These are phyloP conservation scores for Threskiornis aethiopicus DNA, from an alignment of 2,797 vertebrate genomes.

Conservation along the genomic window DNA sequence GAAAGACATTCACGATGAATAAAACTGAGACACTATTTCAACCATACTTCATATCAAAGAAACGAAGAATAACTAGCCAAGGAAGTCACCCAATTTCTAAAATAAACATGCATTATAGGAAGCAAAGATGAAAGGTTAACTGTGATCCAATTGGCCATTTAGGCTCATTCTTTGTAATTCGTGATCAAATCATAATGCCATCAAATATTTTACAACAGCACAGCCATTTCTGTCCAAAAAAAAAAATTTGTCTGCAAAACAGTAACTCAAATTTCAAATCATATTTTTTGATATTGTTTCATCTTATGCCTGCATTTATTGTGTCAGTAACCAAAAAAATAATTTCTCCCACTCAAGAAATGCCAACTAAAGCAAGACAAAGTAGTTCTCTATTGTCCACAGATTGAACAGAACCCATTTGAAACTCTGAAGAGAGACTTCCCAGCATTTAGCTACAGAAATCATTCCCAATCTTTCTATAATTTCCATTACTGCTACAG, in stretches of 20 bases:
- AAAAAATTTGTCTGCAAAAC: neutral
- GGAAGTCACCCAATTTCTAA: neutral
- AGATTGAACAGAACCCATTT: neutral
- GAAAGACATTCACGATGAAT: neutral
- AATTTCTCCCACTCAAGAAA: neutral
- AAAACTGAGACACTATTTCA: neutral
- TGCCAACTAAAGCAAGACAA: neutral
- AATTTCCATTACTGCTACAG: neutral
- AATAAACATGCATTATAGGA: neutral
- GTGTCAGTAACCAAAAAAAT: neutral
- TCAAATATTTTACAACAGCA: neutral
- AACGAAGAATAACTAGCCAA: neutral
- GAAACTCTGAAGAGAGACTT: neutral
- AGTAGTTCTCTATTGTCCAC: neutral
- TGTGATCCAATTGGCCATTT: neutral
- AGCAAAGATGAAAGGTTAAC: neutral
- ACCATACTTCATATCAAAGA: rapidly evolving
- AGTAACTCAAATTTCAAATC: neutral
- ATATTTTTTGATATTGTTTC: neutral
- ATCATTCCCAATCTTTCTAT: neutral
- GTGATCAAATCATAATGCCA: neutral
- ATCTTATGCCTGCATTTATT: neutral
- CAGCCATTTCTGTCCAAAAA: neutral
- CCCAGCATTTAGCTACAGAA: neutral
- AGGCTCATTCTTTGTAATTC: neutral